Base-by-base conservation (phyloP, 92 coral and sea anemone genomes). In the Meandrina meandrites region DNA sequence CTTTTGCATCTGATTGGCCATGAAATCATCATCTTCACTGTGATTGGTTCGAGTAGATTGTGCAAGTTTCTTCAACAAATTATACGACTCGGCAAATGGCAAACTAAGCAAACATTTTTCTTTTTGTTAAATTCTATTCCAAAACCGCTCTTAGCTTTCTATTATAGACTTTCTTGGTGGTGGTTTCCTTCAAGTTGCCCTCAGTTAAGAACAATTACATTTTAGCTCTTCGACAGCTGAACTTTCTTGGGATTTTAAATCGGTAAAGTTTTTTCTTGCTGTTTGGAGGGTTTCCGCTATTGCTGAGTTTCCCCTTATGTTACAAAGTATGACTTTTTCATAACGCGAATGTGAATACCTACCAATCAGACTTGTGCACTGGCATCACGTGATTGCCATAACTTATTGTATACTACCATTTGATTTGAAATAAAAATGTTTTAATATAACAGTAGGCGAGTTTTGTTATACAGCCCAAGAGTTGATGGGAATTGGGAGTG, bases 341-440 rank as follows among this genome's bases (percentile, higher is more conserved):
- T 18, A 14, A 34, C 28, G 28, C 24, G 5, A 54, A 54, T 48
- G 67, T 79, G 37, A 79, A 54, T 50, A 34, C 48, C 50, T 24
- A 24, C 56, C 80, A 27, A 30, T 53, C 68, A 19, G 54, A 78
- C 37, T 30, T 78, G 10, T 47, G 67, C 67, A 31, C 36, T 47
- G 30, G 51, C 53, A 37, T 79, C 72, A 13, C 31, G 71, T 79
- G 72, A 79, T 79, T 79, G 72, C 67, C 66, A 12, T 79, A 79
- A 56, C 48, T 79, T 79, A 57, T 79, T 54, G 53, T 60, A 57
- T 56, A 79, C 72, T 36, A 58, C 7, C 31, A 53, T 51, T 27
- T 79, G 82, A 79, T 79, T 79, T 53, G 15, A 79, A 79, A 60
- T 60, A 50, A 79, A 79, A 35, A n/a, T 31, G 18, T 78, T 78